Base-by-base conservation (phyloP, 2,888 invertebrate species). In the Hoplodrina ambigua region DNA sequence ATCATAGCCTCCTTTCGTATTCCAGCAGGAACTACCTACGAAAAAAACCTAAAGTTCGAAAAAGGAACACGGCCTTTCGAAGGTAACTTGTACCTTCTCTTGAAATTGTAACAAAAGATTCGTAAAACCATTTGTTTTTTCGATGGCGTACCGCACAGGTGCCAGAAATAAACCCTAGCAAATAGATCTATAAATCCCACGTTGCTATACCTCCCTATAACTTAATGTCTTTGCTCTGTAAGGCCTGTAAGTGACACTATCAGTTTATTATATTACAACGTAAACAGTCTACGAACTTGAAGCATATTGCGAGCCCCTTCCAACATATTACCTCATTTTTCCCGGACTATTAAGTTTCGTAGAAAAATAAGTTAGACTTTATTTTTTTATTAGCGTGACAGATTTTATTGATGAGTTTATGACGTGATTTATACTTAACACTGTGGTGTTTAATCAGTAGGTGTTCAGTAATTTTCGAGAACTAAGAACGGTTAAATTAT, bases 201-300 rank as follows among this genome's bases (percentile, higher is more conserved):
- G 44, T 25, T 25, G 50, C 46, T 46, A 11, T 33, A 72, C 54
- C 49, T 69, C 49, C 52, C 65, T 55, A 69, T 65, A 71, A 65
- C 46, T 69, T 49, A 60, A 76, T 62, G 62, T 67, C 57, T 62
- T 61, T 56, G 63, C 53, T 58, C 58, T 8, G 69, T 59, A 50
- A 55, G 6, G 62, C n/a, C 53, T 69, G 74, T 62, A 65, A 78
- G 77, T 56, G 69, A 61, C 74, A 67, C 69, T 66, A 60, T 78
- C 62, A 68, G 17, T 58, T 68, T 68, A 68, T 78, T 61, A 71
- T 66, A 73, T 78, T 65, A 77, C 66, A 52, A 63, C 68, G 77
- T 72, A 68, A 66, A 72, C 54, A 54, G 11, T 74, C 50, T 19
- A 41, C 56, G 25, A 57, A 46, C 33, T 61, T 62, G 64, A 67